phyloP scores from a whole-genome alignment of 2,888 invertebrate genomes.

The Cyrtodaria siliqua region DNA sequence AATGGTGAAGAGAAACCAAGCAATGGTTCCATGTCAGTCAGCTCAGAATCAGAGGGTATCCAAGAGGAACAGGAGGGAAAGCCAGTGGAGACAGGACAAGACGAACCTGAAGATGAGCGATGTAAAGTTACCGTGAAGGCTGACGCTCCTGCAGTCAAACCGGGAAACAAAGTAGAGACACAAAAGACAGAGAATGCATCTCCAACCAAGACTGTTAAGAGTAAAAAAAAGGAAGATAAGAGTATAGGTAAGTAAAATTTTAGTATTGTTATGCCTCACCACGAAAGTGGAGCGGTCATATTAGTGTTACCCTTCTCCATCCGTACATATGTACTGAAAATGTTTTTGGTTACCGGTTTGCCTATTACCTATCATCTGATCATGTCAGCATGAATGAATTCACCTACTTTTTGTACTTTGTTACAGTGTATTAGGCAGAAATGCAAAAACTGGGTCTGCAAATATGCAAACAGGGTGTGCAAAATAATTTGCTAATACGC shows the following conservation, averaged over 20 bases:
- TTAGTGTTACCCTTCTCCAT: no score
- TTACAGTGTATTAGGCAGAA: no score
- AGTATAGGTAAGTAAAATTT: slow-evolving; percentile 74
- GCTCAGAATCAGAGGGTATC: slow-evolving; percentile 67
- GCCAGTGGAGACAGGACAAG: slow-evolving; percentile 19
- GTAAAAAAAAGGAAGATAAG: slow-evolving; percentile 81
- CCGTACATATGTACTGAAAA: no score
- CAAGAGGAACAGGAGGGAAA: slow-evolving; percentile 47
- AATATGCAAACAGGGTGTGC: no score
- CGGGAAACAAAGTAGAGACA: slow-evolving; percentile 35
- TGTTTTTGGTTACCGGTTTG: no score
- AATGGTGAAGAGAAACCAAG: slow-evolving; percentile 17
- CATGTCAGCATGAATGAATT: no score
- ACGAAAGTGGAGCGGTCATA: no score
- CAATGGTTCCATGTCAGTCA: slow-evolving; percentile 61
- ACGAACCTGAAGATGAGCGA: slow-evolving; percentile 19
- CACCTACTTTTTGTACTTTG: no score
- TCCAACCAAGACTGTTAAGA: slow-evolving; percentile 63
- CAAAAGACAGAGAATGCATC: slow-evolving; percentile 52
- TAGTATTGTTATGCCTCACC: no score
- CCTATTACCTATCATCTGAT: no score
- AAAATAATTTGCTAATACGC: no score
- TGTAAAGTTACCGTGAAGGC: slow-evolving; percentile 12
- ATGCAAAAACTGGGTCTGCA: no score
- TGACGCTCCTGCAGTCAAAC: slow-evolving; percentile 13